These are phyloP conservation scores for Triplophysa rosa DNA, from an alignment of 2,113 vertebrate species.

Conservation along the genomic window DNA sequence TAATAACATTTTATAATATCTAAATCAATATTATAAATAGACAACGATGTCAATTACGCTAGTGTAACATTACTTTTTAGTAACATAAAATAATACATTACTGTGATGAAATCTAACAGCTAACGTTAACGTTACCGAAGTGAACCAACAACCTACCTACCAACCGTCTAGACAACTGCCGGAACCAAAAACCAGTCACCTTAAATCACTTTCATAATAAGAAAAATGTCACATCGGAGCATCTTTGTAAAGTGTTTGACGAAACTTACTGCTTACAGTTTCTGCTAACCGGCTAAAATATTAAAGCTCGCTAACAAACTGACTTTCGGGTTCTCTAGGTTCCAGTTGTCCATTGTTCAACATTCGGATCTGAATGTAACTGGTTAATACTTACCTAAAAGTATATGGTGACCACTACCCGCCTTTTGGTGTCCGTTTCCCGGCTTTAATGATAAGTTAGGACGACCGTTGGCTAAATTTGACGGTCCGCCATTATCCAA, in stretches of 20 bases:
- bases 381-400: slow-evolving; percentile 28
- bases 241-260: background rate
- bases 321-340: background rate
- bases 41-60: background rate
- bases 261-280: slow-evolving; percentile 21
- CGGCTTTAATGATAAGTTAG: slow-evolving; percentile 62
- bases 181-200: background rate
- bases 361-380: background rate
- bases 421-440: slow-evolving; percentile 62
- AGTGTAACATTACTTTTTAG: background rate
- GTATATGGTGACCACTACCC: slow-evolving; percentile 27
- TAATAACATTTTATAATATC: no score
- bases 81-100: background rate
- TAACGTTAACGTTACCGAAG: background rate
- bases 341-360: background rate
- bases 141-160: background rate
- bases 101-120: background rate
- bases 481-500: slow-evolving; percentile 66
- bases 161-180: background rate
- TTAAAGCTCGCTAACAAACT: slow-evolving; percentile 17
- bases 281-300: slow-evolving; percentile 40
- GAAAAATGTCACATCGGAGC: background rate
- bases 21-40: background rate
- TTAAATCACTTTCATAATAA: background rate
- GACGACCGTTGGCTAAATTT: slow-evolving; percentile 54